Conservation (phyloP, 2,888 invertebrate genomes). For the Tupiocoris notatus region DNA sequence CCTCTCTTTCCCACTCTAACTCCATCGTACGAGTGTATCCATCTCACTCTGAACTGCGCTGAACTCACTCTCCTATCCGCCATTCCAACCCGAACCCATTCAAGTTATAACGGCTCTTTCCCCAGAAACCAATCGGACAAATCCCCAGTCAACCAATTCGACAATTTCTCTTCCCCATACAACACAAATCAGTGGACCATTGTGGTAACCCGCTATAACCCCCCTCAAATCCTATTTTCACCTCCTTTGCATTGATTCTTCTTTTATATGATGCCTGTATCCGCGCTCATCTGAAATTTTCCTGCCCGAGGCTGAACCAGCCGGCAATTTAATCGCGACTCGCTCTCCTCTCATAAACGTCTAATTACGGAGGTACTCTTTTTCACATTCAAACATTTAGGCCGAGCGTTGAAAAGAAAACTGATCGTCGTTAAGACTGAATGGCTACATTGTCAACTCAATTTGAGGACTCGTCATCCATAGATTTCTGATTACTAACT, state of each 20-base stretch:
- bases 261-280: conserved; percentile 33
- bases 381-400: no score
- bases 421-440: no score
- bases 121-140: conserved; percentile 27
- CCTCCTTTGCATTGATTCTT: conserved; percentile 40
- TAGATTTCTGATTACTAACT: no score
- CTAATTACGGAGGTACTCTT: no score
- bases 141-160: conserved; percentile 33
- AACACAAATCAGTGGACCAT: conserved; percentile 43
- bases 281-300: not conserved
- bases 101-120: conserved; percentile 36
- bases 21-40: no score
- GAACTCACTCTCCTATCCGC: conserved; percentile 24
- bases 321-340: not conserved
- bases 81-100: conserved; percentile 22
- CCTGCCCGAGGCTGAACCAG: not conserved
- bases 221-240: conserved; percentile 34
- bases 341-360: not conserved
- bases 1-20: not conserved
- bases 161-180: conserved; percentile 40
- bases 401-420: no score
- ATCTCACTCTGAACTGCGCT: no score
- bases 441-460: no score
- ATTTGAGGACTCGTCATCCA: no score
- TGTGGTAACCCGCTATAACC: conserved; percentile 33